phyloP scores from a whole-genome alignment of 2,797 vertebrate genomes.

The Chaetophractus vellerosus region DNA sequence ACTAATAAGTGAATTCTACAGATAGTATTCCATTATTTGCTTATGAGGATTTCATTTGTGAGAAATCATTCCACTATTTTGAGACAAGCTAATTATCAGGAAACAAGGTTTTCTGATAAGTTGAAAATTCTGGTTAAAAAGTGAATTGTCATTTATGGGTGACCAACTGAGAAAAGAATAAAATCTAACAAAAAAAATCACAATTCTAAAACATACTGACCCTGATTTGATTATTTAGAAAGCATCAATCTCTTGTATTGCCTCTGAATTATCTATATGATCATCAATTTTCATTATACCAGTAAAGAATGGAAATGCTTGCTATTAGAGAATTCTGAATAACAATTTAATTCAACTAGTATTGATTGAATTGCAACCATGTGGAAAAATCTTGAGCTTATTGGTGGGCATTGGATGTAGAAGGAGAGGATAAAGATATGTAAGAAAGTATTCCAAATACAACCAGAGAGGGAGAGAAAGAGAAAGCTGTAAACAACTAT shows the following conservation, averaged over 20 bases:
- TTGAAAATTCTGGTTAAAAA: background rate
- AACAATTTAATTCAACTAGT: constrained; percentile 45
- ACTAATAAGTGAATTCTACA: background rate
- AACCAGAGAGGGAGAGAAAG: background rate
- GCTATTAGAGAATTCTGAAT: background rate
- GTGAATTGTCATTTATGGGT: background rate
- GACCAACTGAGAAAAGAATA: background rate
- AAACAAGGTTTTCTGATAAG: background rate
- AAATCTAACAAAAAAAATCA: background rate
- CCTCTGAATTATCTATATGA: background rate
- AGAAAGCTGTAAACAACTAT: background rate
- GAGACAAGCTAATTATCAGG: constrained; percentile 4
- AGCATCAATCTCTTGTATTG: background rate
- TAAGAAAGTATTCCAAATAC: constrained; percentile 22
- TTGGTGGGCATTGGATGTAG: background rate
- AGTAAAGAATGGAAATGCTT: constrained; percentile 32
- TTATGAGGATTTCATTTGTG: constrained; percentile 27
- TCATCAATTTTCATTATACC: constrained; percentile 38
- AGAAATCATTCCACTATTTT: constrained; percentile 18
- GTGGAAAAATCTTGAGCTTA: background rate
- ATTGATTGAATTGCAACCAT: background rate
- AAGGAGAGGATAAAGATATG: background rate
- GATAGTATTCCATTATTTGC: background rate
- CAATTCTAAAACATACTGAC: background rate
- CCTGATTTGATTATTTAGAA: background rate